phyloP scores from a whole-genome alignment of 2,888 invertebrate species.

The Adelphocoris suturalis region DNA sequence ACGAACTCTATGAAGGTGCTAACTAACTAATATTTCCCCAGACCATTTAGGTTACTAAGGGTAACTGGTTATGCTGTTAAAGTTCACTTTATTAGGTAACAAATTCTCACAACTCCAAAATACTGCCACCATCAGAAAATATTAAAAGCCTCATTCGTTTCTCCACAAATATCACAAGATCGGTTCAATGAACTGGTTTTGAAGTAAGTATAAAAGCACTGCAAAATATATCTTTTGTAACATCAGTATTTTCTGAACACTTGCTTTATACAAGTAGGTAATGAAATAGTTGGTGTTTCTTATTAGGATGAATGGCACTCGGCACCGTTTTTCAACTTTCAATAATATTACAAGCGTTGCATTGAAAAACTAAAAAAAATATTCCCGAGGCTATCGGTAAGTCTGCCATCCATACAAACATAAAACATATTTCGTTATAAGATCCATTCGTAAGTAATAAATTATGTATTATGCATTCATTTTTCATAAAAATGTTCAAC shows the following conservation, averaged over 20 bases:
- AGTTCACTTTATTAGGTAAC: neutral
- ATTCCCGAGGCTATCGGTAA: neutral
- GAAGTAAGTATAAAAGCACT: slow-evolving; percentile 61
- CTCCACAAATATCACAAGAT: slow-evolving; percentile 60
- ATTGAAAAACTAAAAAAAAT: neutral
- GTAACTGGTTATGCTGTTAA: too few species aligned
- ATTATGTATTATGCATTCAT: slow-evolving; percentile 22
- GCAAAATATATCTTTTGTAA: slow-evolving; percentile 55
- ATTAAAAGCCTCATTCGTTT: neutral
- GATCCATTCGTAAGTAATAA: slow-evolving; percentile 1
- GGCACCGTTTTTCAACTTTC: neutral
- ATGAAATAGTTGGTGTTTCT: slow-evolving; percentile 36
- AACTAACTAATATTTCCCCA: too few species aligned
- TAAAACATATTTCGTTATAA: neutral
- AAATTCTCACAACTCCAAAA: neutral
- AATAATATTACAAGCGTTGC: slow-evolving; percentile 28
- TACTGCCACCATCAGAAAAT: neutral
- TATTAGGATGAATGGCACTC: slow-evolving; percentile 16
- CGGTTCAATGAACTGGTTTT: slow-evolving; percentile 64
- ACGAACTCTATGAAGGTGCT: too few species aligned
- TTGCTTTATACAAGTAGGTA: neutral
- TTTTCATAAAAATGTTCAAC: slow-evolving; percentile 38
- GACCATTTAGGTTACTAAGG: too few species aligned
- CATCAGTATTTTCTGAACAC: slow-evolving; percentile 28
- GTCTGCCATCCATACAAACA: neutral